Evolutionary conservation across 2,797 vertebrate genomes (phyloP), one percentile per base, ranked within the genome.

Genomic region (Sebastiscus tertius): DNA sequence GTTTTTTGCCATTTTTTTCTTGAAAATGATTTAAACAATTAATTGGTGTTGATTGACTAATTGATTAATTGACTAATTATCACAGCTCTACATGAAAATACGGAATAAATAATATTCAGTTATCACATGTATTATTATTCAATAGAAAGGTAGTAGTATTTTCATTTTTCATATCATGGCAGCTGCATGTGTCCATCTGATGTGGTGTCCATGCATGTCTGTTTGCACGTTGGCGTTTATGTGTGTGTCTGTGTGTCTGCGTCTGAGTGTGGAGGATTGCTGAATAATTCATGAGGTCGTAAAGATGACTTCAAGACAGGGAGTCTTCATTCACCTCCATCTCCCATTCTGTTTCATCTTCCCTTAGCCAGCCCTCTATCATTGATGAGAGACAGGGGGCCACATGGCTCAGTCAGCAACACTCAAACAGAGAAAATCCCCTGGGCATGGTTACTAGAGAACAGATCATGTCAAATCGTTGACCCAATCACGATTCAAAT

Each of bases 201-300:
- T 60, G 10, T 26, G 26, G 60, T 83, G 36, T 68, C 20, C 24
- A 18, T 74, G 49, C 61, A 14, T 64, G 70, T 76, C 64, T 29
- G 18, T 71, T 16, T 81, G 72, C 27, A 70, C 46, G 8, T 4
- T 1, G 16, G 20, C 59, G 29, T 58, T 20, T 55, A 36, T 33
- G 13, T 52, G 27, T 56, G 46, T 76, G 56, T 24, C 24, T 69
- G 13, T 55, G 72, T 70, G n/a, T 72, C 39, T 34, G 56, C 29
- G 26, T 61, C 14, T 34, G 33, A 79, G 52, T 68, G 66, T 26
- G 49, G 27, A 63, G 27, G 10, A 5, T 29, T 46, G 5, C 33
- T 95, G 89, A 93, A 95, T 94, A 89, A 95, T 94, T 93, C 89
- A 95, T 73, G 14, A 83, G 88, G 83, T 93, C 87, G 72, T 85